Percentiles rank a stretch among this genome's conserved stretches.
Evolutionary conservation across 2,113 vertebrate species (phyloP).

Genomic region (Poeciliopsis turrubarensis): DNA sequence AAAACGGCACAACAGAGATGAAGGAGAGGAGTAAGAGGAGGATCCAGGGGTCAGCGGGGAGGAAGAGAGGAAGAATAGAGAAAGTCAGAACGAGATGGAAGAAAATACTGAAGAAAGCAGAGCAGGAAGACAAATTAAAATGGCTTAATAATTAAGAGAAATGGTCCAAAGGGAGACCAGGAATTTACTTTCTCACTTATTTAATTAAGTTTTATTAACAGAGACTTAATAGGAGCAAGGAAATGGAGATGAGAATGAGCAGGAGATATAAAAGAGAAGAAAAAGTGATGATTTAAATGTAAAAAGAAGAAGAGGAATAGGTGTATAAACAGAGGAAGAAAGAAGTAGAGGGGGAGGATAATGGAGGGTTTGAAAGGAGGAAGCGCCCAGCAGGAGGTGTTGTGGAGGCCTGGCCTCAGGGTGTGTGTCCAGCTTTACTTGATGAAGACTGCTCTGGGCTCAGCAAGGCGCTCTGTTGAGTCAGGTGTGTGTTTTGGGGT

Average conservation of each 20-base stretch:
- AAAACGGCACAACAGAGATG: slow-evolving; percentile 1
- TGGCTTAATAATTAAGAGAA: not conserved
- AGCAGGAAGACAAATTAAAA: not conserved
- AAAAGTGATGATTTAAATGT: not conserved
- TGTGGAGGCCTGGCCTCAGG: slow-evolving; percentile 51
- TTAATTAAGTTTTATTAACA: not conserved
- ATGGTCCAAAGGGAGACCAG: not conserved
- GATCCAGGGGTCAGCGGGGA: not conserved
- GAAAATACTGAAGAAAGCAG: not conserved
- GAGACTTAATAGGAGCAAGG: not conserved
- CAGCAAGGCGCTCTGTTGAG: slow-evolving; percentile 38
- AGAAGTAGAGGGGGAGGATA: not conserved
- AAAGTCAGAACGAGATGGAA: not conserved
- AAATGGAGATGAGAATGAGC: not conserved
- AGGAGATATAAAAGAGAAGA: not conserved
- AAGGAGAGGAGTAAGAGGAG: not conserved
- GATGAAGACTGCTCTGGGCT: slow-evolving; percentile 53
- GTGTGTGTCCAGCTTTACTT: slow-evolving; percentile 68
- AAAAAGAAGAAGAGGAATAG: not conserved
- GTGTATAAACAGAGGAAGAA: not conserved
- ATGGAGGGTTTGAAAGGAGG: slow-evolving; percentile 22
- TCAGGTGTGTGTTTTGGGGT: slow-evolving; percentile 52
- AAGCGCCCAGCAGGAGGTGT: slow-evolving; percentile 47
- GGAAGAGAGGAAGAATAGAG: not conserved
- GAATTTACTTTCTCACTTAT: not conserved